Evolutionary conservation across 2,888 invertebrate species (phyloP).

Genomic region (Pollenia griseotomentosa): DNA sequence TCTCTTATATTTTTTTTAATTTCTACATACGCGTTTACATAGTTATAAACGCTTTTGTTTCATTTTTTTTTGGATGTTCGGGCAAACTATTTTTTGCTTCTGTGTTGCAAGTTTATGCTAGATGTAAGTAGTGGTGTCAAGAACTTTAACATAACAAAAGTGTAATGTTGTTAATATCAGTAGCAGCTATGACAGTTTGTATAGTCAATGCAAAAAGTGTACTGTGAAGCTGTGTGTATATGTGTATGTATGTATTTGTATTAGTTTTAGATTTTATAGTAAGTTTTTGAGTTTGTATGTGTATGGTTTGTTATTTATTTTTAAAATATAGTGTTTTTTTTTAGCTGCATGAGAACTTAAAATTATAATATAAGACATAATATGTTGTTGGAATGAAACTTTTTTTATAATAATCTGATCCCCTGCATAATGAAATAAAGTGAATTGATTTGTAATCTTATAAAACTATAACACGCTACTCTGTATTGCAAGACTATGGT

Average conservation of each 20-base stretch:
- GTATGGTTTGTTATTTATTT: constrained; percentile 19
- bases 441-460: too few species aligned
- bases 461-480: too few species aligned
- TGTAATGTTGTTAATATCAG: constrained; percentile 2
- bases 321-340: neutral
- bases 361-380: too few species aligned
- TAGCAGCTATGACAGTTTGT: neutral
- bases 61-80: neutral
- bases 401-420: too few species aligned
- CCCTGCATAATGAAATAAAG: too few species aligned
- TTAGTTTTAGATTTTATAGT: constrained; percentile 48
- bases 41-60: constrained; percentile 31
- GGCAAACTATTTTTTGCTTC: constrained; percentile 19
- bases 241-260: neutral
- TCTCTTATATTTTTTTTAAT: constrained; percentile 12
- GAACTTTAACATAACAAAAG: constrained; percentile 58
- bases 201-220: neutral
- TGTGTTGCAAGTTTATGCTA: constrained; percentile 14
- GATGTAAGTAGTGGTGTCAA: constrained; percentile 55
- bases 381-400: too few species aligned
- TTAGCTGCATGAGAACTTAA: too few species aligned
- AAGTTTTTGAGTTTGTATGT: neutral
- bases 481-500: too few species aligned
- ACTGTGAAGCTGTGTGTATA: neutral
- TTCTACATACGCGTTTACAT: constrained; percentile 43